Base-by-base conservation (phyloP, 2,888 invertebrate species). In the Stratiomys singularior region DNA sequence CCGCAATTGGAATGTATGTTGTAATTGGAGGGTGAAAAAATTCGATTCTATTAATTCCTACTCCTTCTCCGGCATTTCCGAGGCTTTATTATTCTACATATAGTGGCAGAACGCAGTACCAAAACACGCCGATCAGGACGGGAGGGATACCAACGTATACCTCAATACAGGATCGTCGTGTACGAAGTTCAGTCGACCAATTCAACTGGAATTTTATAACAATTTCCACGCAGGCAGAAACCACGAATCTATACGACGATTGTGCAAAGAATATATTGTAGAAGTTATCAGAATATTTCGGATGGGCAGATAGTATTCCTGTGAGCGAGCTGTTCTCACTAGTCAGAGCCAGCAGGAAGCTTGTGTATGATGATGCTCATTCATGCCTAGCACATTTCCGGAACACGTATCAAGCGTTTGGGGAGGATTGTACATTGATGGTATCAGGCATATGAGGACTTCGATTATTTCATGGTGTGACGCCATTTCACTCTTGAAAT, bases 311-410 rank as follows among this genome's bases (percentile, higher is more conserved):
- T 37, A 37, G 5, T 37, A 37, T 37, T 3, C 37, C 37, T 37
- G 37, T 37, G 5, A 37, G 37, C 37, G 3, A 37, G 37, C n/a
- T n/a, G 37, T 5, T 9, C 3, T 37, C 3, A 9, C 37, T 5
- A 37, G 37, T 9, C 9, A 3, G 9, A 37, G 37, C 37, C 9
- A 37, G 37, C 37, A 37, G 37, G 37, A 37, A 37, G 37, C 37
- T 3, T 5, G 9, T 18, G 15, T 28, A 30, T 30, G 28, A 69
- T 69, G 37, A 69, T 69, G 69, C 46, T 46, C 69, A 74, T 60
- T 74, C 74, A 74, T 58, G 74, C 58, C 58, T 74, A 74, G 27
- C 60, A 58, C 37, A 74, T 58, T 74, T 74, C 74, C 74, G 47
- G 60, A 58, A 58, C 74, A 58, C 58, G 37, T 72, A 28, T 58